Evolutionary conservation across 2,113 vertebrate genomes (phyloP).

Genomic region (Turnix velox): DNA sequence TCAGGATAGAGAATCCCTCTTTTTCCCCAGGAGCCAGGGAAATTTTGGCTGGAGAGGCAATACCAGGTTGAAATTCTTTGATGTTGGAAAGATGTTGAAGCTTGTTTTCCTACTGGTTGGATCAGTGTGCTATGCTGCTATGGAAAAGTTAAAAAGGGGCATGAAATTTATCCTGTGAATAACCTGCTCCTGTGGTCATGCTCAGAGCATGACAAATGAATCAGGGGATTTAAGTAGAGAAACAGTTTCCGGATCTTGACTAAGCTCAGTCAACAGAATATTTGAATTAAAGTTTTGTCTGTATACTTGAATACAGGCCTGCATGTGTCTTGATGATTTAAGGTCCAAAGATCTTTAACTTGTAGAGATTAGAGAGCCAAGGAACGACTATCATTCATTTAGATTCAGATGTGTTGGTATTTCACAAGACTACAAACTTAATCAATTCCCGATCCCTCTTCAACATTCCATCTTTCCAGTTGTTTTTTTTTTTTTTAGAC

Average conservation of each 20-base stretch:
- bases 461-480: neutral
- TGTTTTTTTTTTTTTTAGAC: accelerated
- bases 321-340: conserved; percentile 18
- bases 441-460: neutral
- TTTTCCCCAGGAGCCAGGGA: neutral
- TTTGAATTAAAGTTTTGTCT: conserved; percentile 35
- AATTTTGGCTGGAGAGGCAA: neutral
- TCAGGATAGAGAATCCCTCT: neutral
- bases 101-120: neutral
- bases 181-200: conserved; percentile 23
- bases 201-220: conserved; percentile 42
- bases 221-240: conserved; percentile 38
- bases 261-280: conserved; percentile 56
- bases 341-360: neutral
- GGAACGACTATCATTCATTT: neutral
- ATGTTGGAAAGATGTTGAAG: neutral
- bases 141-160: conserved; percentile 12
- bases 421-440: neutral
- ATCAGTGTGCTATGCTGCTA: neutral
- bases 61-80: neutral
- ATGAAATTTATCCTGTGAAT: conserved; percentile 19
- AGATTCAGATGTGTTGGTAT: neutral
- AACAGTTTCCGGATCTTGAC: conserved; percentile 37
- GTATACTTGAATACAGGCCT: neutral
- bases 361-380: neutral